Evolutionary conservation across 2,888 invertebrate species (phyloP), one percentile per base, ranked within the genome.

Genomic region (Perdita meconis): DNA sequence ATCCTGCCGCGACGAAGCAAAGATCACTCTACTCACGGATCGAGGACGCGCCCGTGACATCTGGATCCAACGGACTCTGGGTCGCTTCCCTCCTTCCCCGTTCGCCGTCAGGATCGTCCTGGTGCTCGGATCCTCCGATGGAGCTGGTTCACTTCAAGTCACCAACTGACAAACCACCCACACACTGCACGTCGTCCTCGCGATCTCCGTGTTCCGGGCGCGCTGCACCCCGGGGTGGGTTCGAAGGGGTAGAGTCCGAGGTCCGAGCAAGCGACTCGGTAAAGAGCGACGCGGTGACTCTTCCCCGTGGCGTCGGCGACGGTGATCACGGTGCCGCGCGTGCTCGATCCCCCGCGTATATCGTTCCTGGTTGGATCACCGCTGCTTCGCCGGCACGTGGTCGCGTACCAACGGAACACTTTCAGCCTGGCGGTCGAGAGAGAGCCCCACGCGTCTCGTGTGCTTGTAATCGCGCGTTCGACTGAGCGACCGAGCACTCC

Each of bases 381-480:
- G 79, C 76, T 60, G 65, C 65, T 51, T 60, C 57, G 75, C 68
- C 78, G 75, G 78, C 89, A 89, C 89, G 89, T 89, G 89, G 88
- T 87, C 85, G 78, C 77, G 86, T 76, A 68, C 68, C 71, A 82
- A 70, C 68, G 73, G 80, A 81, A 87, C 81, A 83, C 83, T 85
- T 85, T 82, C 82, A 86, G 79, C 68, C 63, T 78, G 77, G 56
- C 74, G 65, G 64, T 50, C 63, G 67, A 60, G 61, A 73, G 80
- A 78, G 83, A n/a, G n/a, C n/a, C 82, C 86, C 89, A 87, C 90
- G 88, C 89, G 89, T 89, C 89, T 86, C 90, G 84, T 89, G 86
- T 87, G 89, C 88, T 89, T 89, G 90, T 90, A 89, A 90, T 90
- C 91, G 89, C 90, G 90, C 89, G 89, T 90, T 85, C 90, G 88